phyloP scores from a whole-genome alignment of 2,888 invertebrate species.

The Portevinia maculata region DNA sequence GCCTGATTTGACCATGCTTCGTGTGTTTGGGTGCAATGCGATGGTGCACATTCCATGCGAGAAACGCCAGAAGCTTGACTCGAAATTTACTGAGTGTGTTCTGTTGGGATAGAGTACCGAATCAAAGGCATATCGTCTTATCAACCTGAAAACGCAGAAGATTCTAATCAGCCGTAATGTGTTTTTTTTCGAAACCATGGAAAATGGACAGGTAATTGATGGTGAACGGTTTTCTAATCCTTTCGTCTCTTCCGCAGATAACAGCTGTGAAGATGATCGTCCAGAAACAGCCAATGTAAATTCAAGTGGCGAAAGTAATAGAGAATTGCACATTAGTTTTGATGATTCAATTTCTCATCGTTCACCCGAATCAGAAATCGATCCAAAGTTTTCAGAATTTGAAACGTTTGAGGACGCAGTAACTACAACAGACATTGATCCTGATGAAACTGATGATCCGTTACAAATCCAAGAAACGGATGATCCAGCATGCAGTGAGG shows the following conservation, averaged over 20 bases:
- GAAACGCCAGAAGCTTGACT: slow-evolving; percentile 54
- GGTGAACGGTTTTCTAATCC: neutral
- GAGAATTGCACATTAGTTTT: slow-evolving; percentile 3
- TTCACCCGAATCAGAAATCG: neutral
- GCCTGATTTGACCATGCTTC: slow-evolving; percentile 35
- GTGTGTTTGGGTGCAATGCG: slow-evolving; percentile 71
- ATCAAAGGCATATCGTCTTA: slow-evolving; percentile 58
- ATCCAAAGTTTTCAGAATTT: neutral
- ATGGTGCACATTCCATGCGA: slow-evolving; percentile 62
- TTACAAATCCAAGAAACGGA: neutral
- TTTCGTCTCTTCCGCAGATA: neutral
- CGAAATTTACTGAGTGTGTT: slow-evolving; percentile 67
- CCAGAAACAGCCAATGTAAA: neutral
- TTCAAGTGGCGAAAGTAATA: neutral
- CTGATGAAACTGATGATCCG: neutral
- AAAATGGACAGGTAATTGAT: neutral
- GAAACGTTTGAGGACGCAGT: neutral
- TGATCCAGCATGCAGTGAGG: neutral
- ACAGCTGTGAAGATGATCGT: neutral
- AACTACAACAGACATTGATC: neutral
- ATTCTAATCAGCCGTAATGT: slow-evolving; percentile 1
- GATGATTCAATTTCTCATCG: neutral
- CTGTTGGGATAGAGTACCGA: slow-evolving; percentile 62
- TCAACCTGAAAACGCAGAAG: neutral
- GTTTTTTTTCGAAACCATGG: slow-evolving; percentile 4